Conservation (phyloP, 2,888 invertebrate genomes). For the Philereme transversata region DNA sequence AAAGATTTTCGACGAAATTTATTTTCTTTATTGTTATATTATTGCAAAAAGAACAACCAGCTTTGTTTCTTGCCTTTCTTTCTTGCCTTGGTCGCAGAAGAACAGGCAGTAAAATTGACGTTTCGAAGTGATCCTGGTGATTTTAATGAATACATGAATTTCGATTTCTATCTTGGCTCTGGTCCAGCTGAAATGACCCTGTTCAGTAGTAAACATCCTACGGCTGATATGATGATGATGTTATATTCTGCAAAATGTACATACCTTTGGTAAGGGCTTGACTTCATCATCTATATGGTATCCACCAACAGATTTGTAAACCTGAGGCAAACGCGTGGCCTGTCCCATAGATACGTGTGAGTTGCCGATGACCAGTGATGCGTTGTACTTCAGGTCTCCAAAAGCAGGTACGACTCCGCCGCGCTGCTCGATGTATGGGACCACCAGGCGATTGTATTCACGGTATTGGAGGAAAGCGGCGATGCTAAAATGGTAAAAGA, state of each 20-base stretch:
- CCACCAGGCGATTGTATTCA: slow-evolving; percentile 33
- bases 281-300: slow-evolving; percentile 58
- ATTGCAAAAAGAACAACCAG: no score
- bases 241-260: neutral
- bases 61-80: no score
- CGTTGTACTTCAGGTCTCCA: slow-evolving; percentile 53
- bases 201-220: no score
- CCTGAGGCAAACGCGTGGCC: slow-evolving; percentile 53
- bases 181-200: no score
- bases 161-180: no score
- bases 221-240: no score
- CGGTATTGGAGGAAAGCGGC: slow-evolving; percentile 23
- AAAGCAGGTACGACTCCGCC: slow-evolving; percentile 50
- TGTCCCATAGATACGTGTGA: slow-evolving; percentile 56
- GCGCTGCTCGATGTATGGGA: slow-evolving; percentile 44
- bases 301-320: slow-evolving; percentile 59
- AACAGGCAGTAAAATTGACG: no score
- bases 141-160: no score
- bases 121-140: no score
- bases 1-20: no score
- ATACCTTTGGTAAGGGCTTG: slow-evolving; percentile 57
- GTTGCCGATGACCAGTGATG: slow-evolving; percentile 57
- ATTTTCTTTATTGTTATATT: no score
- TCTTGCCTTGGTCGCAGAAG: no score
- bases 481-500: slow-evolving; percentile 16